These are phyloP conservation scores for Balearica regulorum DNA, from an alignment of 2,797 vertebrate genomes.

Conservation along the genomic window DNA sequence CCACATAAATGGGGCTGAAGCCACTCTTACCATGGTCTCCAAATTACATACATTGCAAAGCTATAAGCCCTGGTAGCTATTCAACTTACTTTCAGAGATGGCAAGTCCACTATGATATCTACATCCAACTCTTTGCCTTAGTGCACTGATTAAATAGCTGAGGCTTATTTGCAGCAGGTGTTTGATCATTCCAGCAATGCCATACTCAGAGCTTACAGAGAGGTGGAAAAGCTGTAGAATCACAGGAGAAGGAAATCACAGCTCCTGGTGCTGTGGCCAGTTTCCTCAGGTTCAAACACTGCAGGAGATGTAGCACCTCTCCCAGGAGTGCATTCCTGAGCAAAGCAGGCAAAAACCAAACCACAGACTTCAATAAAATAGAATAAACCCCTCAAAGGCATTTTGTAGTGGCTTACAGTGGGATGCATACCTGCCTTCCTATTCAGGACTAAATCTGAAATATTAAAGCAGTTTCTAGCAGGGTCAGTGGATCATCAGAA, in stretches of 20 bases:
- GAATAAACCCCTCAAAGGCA: not conserved
- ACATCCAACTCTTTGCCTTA: not conserved
- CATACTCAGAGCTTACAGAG: not conserved
- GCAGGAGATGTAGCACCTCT: not conserved
- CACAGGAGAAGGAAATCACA: not conserved
- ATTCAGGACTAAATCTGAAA: not conserved
- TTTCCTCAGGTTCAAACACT: not conserved
- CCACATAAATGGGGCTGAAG: not conserved
- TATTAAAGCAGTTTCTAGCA: not conserved
- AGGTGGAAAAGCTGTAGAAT: not conserved
- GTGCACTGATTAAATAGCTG: not conserved
- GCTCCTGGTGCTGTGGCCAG: not conserved
- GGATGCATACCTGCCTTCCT: not conserved
- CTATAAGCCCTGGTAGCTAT: not conserved
- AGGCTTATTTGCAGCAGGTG: not conserved
- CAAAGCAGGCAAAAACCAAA: not conserved
- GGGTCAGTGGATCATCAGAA: not conserved
- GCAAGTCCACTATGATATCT: fast-evolving
- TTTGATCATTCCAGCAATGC: not conserved
- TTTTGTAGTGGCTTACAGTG: not conserved
- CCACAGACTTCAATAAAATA: not conserved
- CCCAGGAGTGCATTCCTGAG: not conserved
- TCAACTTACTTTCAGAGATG: not conserved
- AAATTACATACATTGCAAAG: not conserved
- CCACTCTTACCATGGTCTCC: not conserved